phyloP scores from a whole-genome alignment of 2,888 invertebrate species.

The Latrodectus hesperus region DNA sequence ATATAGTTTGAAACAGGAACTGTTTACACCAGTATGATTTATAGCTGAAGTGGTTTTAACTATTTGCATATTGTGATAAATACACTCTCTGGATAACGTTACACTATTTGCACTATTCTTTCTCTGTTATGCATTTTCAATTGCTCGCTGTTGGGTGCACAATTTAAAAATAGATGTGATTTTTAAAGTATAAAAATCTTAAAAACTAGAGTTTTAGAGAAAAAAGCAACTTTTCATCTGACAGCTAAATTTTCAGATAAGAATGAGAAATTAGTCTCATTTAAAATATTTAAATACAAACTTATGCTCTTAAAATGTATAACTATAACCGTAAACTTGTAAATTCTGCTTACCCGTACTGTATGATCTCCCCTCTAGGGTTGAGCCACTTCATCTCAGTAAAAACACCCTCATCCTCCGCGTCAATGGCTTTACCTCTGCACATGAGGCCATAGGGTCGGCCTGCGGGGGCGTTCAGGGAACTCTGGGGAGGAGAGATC shows the following conservation, averaged over 20 bases:
- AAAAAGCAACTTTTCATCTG: not conserved
- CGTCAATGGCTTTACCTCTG: conserved; percentile 23
- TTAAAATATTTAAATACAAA: not conserved
- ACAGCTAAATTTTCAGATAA: too few species aligned
- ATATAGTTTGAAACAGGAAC: too few species aligned
- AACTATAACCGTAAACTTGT: not conserved
- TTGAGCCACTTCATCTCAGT: conserved; percentile 52
- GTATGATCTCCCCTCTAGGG: conserved; percentile 40
- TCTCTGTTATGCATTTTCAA: too few species aligned
- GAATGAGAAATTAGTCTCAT: not conserved
- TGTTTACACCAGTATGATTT: too few species aligned
- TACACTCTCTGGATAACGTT: too few species aligned
- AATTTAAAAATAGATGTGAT: not conserved
- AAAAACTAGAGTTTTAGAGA: not conserved
- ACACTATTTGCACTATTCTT: too few species aligned
- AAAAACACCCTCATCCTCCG: conserved; percentile 32
- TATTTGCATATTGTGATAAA: too few species aligned
- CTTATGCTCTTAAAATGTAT: not conserved
- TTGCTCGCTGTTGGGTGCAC: too few species aligned
- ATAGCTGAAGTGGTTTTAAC: too few species aligned
- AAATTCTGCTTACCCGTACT: conserved; percentile 4
- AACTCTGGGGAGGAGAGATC: conserved; percentile 36
- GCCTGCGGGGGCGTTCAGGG: conserved; percentile 24
- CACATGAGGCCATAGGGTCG: conserved; percentile 34
- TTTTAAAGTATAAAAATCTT: not conserved